Conservation (phyloP, 2,113 vertebrate species). For the Lamprotornis superbus region DNA sequence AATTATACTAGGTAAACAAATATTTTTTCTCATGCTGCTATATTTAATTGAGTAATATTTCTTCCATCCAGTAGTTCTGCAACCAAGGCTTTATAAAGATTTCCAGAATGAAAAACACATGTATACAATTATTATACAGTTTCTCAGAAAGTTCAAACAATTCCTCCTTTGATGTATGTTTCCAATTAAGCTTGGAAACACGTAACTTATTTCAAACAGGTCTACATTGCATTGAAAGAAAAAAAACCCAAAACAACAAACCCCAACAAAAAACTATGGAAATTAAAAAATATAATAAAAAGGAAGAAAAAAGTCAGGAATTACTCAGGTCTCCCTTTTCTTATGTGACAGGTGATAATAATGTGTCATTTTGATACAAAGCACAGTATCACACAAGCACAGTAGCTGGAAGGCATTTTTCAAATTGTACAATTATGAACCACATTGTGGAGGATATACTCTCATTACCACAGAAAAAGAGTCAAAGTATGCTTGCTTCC, state of each 20-base stretch:
- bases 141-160: neutral
- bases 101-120: neutral
- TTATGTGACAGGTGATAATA: neutral
- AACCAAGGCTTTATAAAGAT: neutral
- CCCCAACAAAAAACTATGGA: neutral
- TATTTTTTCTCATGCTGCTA: neutral
- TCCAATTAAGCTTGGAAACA: neutral
- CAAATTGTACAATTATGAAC: neutral
- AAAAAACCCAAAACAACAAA: too few species aligned
- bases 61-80: neutral
- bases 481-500: neutral
- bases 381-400: neutral
- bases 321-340: neutral
- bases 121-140: neutral
- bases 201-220: neutral
- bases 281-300: too few species aligned
- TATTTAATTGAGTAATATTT: neutral
- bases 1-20: neutral
- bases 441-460: neutral
- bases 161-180: neutral
- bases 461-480: neutral
- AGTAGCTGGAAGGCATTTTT: neutral
- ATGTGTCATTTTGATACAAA: neutral
- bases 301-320: accelerated
- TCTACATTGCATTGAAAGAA: neutral